Evolutionary conservation across 2,888 invertebrate genomes (phyloP).

Genomic region (Strigamia maritima): DNA sequence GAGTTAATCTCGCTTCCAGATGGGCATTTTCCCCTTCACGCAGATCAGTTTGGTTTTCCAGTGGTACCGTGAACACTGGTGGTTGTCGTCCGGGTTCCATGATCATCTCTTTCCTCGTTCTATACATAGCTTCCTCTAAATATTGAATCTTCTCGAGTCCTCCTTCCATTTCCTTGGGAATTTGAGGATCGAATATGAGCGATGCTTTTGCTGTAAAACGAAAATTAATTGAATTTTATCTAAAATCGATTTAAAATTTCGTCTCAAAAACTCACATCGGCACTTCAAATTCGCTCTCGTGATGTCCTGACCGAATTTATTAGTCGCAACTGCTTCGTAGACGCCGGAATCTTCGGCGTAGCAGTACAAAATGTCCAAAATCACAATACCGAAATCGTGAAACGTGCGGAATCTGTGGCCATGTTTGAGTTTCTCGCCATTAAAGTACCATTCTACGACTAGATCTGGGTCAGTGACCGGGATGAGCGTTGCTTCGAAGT

Average conservation of each 20-base stretch:
- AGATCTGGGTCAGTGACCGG: constrained; percentile 93
- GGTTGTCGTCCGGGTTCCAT: constrained; percentile 77
- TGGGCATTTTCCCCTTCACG: constrained; percentile 89
- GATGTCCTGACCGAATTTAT: constrained; percentile 82
- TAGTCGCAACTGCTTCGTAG: constrained; percentile 88
- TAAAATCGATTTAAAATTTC: neutral
- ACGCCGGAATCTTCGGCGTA: constrained; percentile 94
- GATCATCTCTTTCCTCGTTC: constrained; percentile 67
- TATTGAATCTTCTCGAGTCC: constrained; percentile 89
- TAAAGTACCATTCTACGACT: constrained; percentile 88
- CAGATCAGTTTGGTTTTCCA: constrained; percentile 79
- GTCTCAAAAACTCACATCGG: constrained; percentile 55
- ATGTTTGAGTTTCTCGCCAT: constrained; percentile 78
- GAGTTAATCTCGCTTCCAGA: constrained; percentile 75
- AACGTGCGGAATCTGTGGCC: constrained; percentile 89
- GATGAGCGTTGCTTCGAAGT: constrained; percentile 76
- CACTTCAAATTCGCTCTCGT: constrained; percentile 82
- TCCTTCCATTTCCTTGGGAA: constrained; percentile 92
- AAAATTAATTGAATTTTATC: neutral
- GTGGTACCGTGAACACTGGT: constrained; percentile 83
- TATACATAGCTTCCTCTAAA: constrained; percentile 82
- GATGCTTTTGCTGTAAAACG: constrained; percentile 65
- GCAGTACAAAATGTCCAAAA: constrained; percentile 89
- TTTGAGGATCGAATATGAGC: constrained; percentile 85
- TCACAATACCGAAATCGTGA: constrained; percentile 96